Evolutionary conservation across 2,797 vertebrate species (phyloP).

Genomic region (Mionectes olivaceus): DNA sequence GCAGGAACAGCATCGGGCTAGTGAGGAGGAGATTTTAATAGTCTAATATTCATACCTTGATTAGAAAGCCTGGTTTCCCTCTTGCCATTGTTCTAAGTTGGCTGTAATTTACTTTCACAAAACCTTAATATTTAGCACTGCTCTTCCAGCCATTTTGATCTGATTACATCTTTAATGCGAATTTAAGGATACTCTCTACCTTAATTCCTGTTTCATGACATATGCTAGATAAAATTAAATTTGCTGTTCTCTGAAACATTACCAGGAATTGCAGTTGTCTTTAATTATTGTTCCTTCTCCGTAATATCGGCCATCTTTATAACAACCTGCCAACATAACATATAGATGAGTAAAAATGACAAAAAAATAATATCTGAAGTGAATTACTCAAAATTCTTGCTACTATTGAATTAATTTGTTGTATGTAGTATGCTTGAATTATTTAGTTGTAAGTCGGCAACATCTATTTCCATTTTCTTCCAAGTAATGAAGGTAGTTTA

Average conservation of each 20-base stretch:
- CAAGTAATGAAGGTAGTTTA: not conserved
- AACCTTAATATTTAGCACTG: not conserved
- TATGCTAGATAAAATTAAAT: not conserved
- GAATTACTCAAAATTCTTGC: not conserved
- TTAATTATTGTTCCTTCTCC: slow-evolving; percentile 75
- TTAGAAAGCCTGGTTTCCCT: not conserved
- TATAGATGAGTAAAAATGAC: not conserved
- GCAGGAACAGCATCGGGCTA: not conserved
- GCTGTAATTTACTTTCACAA: not conserved
- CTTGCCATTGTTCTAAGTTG: not conserved
- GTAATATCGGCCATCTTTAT: slow-evolving; percentile 70
- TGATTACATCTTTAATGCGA: not conserved
- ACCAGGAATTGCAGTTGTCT: slow-evolving; percentile 84
- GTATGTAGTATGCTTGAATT: not conserved
- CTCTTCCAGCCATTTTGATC: not conserved
- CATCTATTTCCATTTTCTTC: not conserved
- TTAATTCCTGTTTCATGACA: not conserved
- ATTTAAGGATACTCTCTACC: not conserved
- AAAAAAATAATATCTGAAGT: not conserved
- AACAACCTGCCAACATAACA: slow-evolving; percentile 77
- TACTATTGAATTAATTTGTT: not conserved
- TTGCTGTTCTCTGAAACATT: slow-evolving; percentile 58
- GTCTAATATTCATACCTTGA: not conserved
- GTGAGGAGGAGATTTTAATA: not conserved
- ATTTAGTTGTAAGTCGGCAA: not conserved